Evolutionary conservation across 1,140 invertebrate species (phyloP).

Genomic region (Platorchestia sp.): DNA sequence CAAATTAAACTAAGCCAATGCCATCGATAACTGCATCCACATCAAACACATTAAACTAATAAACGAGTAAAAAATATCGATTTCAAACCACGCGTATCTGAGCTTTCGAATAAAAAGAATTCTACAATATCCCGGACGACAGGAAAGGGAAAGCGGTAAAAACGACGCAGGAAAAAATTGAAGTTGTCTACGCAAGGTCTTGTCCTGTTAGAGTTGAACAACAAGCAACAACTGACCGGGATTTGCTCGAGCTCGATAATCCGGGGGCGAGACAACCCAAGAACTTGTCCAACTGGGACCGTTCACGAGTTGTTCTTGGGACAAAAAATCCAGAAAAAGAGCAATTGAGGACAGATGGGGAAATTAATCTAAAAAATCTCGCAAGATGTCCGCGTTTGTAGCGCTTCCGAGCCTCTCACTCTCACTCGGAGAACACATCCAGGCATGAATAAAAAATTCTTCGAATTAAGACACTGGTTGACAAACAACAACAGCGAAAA

Average conservation of each 20-base stretch:
- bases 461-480: not conserved
- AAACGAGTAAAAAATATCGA: not conserved
- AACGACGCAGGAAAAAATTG: not conserved
- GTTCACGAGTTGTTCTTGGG: conserved; percentile 30
- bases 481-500: not conserved
- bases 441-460: not conserved
- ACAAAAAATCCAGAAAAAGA: conserved; percentile 41
- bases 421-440: not conserved
- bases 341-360: conserved; percentile 46
- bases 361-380: conserved; percentile 50
- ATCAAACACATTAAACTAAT: not conserved
- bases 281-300: conserved; percentile 48
- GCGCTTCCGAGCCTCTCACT: not conserved
- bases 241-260: conserved; percentile 36
- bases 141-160: not conserved
- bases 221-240: conserved; percentile 16
- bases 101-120: not conserved
- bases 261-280: conserved; percentile 16
- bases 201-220: not conserved
- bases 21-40: not conserved
- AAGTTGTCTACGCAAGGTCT: not conserved
- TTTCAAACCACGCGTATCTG: not conserved
- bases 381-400: conserved; percentile 27
- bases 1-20: not conserved
- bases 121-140: not conserved